Conservation (phyloP, 2,113 vertebrate genomes). For the Athene noctua region DNA sequence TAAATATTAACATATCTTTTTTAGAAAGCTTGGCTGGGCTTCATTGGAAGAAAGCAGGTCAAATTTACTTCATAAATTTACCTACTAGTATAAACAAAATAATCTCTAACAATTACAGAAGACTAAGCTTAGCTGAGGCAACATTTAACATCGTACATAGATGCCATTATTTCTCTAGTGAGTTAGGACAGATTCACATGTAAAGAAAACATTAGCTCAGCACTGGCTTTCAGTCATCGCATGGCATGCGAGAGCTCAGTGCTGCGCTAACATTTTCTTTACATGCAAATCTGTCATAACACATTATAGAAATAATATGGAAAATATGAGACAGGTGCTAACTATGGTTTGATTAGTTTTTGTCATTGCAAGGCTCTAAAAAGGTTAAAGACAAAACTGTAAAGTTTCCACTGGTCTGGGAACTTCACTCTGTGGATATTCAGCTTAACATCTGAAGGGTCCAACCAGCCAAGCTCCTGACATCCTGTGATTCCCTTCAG, state of each 20-base stretch:
- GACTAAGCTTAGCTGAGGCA: constrained; percentile 38
- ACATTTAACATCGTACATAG: neutral
- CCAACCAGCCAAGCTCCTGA: neutral
- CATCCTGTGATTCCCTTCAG: neutral
- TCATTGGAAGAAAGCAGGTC: constrained; percentile 51
- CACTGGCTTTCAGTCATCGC: neutral
- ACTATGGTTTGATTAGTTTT: neutral
- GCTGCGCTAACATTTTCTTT: neutral
- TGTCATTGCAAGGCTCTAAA: neutral
- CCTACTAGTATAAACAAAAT: constrained; percentile 33
- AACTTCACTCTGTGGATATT: neutral
- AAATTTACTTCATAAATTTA: constrained; percentile 45
- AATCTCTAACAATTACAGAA: constrained; percentile 55
- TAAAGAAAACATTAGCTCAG: constrained; percentile 8
- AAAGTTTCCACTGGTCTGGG: neutral
- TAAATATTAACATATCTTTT: constrained; percentile 43
- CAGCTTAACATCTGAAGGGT: neutral
- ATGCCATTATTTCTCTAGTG: constrained; percentile 16
- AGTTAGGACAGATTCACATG: constrained; percentile 1
- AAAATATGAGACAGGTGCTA: constrained; percentile 23
- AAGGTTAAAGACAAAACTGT: neutral
- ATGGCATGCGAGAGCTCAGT: neutral
- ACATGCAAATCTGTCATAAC: constrained; percentile 20
- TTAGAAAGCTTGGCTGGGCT: constrained; percentile 42
- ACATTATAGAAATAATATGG: constrained; percentile 26